These are phyloP conservation scores for Nicator chloris DNA, from an alignment of 2,113 vertebrate species.

Conservation along the genomic window DNA sequence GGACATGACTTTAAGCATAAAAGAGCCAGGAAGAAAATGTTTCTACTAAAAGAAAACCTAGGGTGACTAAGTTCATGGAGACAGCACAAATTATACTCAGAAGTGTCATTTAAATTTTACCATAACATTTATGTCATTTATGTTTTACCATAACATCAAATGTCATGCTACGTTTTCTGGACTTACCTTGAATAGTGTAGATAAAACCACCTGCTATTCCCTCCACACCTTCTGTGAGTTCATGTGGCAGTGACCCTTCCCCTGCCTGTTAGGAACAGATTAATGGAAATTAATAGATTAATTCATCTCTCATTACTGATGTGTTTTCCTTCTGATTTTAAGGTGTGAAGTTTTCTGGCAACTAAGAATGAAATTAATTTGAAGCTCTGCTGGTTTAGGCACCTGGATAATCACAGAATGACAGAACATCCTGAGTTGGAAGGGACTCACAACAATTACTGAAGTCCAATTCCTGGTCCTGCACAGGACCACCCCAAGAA, in stretches of 20 bases:
- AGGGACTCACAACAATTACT: background rate
- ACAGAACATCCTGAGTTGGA: background rate
- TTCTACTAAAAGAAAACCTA: background rate
- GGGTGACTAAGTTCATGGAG: background rate
- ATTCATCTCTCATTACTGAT: background rate
- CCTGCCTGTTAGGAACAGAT: slow-evolving; percentile 74
- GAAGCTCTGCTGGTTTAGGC: background rate
- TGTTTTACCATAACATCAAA: background rate
- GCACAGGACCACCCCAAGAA: background rate
- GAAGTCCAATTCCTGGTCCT: background rate
- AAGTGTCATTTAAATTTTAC: background rate
- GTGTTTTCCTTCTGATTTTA: background rate
- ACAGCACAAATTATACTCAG: background rate
- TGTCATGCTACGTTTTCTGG: background rate
- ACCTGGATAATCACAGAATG: background rate
- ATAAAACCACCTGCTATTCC: slow-evolving; percentile 95
- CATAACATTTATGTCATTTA: too few relatives aligned
- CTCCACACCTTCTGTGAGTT: slow-evolving; percentile 87
- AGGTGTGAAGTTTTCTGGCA: background rate
- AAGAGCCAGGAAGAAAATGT: background rate
- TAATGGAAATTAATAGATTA: background rate
- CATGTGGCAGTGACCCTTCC: slow-evolving; percentile 87
- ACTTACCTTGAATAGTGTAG: slow-evolving; percentile 89
- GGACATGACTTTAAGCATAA: background rate
- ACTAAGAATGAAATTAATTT: background rate